Base-by-base conservation (phyloP, 2,888 invertebrate genomes). In the Orgyia antiqua region DNA sequence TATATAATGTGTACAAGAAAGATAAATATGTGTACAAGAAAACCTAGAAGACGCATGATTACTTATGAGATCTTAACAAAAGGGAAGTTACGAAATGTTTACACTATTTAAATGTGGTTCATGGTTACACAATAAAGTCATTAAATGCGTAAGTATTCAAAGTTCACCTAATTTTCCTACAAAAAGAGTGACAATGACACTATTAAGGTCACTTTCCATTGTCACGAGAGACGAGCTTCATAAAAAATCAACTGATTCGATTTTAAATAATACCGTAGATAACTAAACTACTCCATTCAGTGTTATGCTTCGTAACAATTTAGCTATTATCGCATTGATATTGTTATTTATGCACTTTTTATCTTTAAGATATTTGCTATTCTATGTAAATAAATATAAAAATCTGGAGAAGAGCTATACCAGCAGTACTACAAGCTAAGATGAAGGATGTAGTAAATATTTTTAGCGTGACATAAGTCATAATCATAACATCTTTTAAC, bases 121-220 rank as follows among this genome's bases (percentile, higher is more conserved):
- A 73, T 59, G 68, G 69, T 55, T 58, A 30, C 12, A 27, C 32
- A 37, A 31, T 42, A 39, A 56, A 51, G 51, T 58, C 33, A 46
- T 45, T 35, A 42, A 44, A 55, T 53, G 62, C 65, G 52, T 61
- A 57, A 51, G 42, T 34, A 33, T 31, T 33, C 31, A 25, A 18
- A 42, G 41, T 50, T 52, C 50, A 46, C 39, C 43, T 37, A 39
- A 41, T 53, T 49, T 36, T 36, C 25, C 27, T 27, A 40, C 47
- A 61, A 56, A 66, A 62, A 29, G 32, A 40, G 24, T 34, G 52
- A 43, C 68, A 68, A 54, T 72, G 68, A 68, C 64, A 59, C 47
- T 35, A 36, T 44, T 59, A 27, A 52, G 58, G 56, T 49, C 59
- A 55, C 50, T 62, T 58, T 61, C 54, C 33, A 51, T 45, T 36